A percentile compares a stretch with the other conserved stretches of the same genome.
Conservation (phyloP, 2,113 vertebrate genomes). For the Oreochromis spilurus region DNA sequence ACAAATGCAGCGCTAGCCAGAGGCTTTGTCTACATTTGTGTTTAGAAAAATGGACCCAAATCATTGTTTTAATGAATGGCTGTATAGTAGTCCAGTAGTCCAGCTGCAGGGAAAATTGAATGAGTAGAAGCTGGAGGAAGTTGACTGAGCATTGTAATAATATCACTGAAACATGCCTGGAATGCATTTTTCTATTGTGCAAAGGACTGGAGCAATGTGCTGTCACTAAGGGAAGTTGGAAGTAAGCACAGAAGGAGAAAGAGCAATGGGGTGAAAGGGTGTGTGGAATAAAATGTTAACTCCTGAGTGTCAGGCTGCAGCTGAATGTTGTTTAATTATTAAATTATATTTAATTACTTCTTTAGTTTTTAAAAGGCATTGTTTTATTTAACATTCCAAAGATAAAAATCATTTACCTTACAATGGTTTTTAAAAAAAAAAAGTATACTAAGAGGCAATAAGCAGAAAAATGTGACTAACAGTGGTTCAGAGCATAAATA, state of each 20-base stretch:
- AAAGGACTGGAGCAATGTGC: background rate
- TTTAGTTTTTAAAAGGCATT: background rate
- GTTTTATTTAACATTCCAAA: background rate
- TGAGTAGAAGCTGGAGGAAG: conserved; percentile 32
- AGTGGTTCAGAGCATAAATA: background rate
- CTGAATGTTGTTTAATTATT: background rate
- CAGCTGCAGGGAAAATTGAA: background rate
- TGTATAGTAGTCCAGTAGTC: background rate
- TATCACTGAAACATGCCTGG: conserved; percentile 30
- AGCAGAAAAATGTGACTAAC: background rate
- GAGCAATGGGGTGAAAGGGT: background rate
- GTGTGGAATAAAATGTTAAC: background rate
- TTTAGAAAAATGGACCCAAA: background rate
- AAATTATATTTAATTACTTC: background rate
- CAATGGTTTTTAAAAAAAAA: background rate
- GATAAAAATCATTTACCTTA: background rate
- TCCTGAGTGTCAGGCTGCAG: background rate
- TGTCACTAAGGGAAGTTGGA: conserved; percentile 11
- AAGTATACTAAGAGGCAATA: background rate
- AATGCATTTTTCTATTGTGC: conserved; percentile 52
- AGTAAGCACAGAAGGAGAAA: background rate
- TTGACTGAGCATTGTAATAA: conserved; percentile 25
- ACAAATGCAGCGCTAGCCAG: background rate
- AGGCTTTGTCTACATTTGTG: background rate
- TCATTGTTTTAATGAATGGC: background rate